Base-by-base conservation (phyloP, 1,140 invertebrate species). In the Procambarus virginalis region DNA sequence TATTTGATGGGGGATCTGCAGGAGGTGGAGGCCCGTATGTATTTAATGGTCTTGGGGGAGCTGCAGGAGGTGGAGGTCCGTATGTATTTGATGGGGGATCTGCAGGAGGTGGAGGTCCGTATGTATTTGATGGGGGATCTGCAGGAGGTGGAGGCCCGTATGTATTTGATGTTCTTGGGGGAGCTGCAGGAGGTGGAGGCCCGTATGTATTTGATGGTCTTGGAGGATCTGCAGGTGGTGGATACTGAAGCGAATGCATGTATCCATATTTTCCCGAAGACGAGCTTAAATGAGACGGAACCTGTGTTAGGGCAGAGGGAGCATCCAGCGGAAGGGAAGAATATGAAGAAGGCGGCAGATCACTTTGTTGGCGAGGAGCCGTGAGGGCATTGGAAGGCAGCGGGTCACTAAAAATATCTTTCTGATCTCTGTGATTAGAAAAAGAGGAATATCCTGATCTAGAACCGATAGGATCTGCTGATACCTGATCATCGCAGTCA, bases 101-200 rank as follows among this genome's bases (percentile, higher is more conserved):
- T 78, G 60, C 2, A 51, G 82, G 46, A 51, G 82, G 82, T 10
- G 82, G 82, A 14, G 85, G 76, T 17, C 85, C 76, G 45, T 86
- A 86, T 22, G 51, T 51, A 45, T 46, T 1, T 48, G 34, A 60
- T 20, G 84, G 84, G n/a, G 58, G 45, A 10, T 64, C 45, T 49
- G 58, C 49, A 12, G 76, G 76, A 77, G 86, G 51, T 22, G 86
- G 86, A 2, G 48, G 45, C 2, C 77, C 78, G 5, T 87, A 73
- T 12, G 22, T 10, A 51, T 34, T 20, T 87, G 81, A n/a, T n/a
- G 82, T 58, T 9, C 1, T 0, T 58, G 55, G 55, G 12, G 55
- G 55, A 58, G 55, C 8, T 58, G 55, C 12, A 9, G 55, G 6
- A 58, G 55, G 12, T 58, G 55, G 55, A 9, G 55, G 12, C 55